Conservation (phyloP, 2,888 invertebrate genomes). For the Leptinotarsa haldemani region DNA sequence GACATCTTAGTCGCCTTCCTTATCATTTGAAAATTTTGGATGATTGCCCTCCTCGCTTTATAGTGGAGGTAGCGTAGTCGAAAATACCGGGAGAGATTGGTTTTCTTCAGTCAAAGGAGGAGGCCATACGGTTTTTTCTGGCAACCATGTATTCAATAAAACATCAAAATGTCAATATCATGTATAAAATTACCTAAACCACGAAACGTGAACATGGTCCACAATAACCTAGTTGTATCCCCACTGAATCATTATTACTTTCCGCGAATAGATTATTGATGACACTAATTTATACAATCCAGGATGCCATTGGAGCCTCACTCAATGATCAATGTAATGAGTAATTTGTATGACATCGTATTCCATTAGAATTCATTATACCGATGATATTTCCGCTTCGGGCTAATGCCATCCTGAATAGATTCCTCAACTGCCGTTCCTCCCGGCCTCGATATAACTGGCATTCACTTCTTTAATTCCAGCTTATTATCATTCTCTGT, state of each 20-base stretch:
- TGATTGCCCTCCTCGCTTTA: too few relatives aligned
- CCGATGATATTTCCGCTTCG: constrained; percentile 15
- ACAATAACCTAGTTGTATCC: neutral
- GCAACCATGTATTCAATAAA: too few relatives aligned
- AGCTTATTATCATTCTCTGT: constrained; percentile 63
- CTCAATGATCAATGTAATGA: constrained; percentile 11
- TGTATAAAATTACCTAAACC: too few relatives aligned
- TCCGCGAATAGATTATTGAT: neutral
- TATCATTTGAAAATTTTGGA: too few relatives aligned
- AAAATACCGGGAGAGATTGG: too few relatives aligned
- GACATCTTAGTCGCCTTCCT: too few relatives aligned
- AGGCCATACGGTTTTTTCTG: too few relatives aligned
- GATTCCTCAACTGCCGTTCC: constrained; percentile 11
- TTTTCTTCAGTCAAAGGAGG: too few relatives aligned
- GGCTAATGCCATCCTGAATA: constrained; percentile 17
- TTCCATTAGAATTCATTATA: constrained; percentile 16
- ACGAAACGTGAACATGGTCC: neutral
- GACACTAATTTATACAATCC: constrained; percentile 1
- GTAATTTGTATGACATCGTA: constrained; percentile 22
- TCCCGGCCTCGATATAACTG: constrained; percentile 31
- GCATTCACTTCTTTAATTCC: constrained; percentile 60
- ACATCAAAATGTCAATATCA: too few relatives aligned
- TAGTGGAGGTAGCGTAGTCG: too few relatives aligned
- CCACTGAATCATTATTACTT: constrained; percentile 1
- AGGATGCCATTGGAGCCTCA: constrained; percentile 6